Conservation (phyloP, 2,113 vertebrate genomes). For the Empidonax alnorum region DNA sequence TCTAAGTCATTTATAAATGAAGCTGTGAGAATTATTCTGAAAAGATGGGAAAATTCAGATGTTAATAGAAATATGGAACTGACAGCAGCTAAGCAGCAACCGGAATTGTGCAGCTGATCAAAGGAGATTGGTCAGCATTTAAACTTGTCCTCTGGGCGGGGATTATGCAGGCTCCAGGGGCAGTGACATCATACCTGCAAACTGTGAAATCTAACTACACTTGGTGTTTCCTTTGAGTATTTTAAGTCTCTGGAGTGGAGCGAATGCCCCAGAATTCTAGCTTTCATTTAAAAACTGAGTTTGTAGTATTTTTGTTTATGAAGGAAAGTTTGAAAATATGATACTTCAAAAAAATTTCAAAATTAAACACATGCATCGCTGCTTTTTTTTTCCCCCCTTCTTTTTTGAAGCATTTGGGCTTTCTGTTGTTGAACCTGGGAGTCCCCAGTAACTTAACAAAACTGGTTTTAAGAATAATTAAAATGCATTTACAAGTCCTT, state of each 20-base stretch:
- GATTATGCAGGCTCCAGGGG: not conserved
- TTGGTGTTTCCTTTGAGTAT: not conserved
- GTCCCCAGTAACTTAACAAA: not conserved
- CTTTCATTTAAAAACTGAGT: not conserved
- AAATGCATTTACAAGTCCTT: not conserved
- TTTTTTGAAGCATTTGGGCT: not conserved
- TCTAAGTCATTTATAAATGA: not conserved
- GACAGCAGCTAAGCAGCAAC: not conserved
- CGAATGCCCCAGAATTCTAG: not conserved
- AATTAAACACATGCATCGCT: not conserved
- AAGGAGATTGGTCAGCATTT: not conserved
- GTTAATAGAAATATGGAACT: not conserved
- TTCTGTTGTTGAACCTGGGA: not conserved
- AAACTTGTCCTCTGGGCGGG: not conserved
- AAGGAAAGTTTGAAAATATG: not conserved
- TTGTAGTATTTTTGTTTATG: not conserved
- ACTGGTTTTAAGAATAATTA: not conserved
- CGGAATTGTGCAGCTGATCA: rapidly evolving
- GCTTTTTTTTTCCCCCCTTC: not conserved
- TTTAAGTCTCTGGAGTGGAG: not conserved
- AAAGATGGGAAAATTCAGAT: not conserved
- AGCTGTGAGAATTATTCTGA: not conserved
- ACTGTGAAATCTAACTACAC: not conserved
- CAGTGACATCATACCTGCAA: not conserved
- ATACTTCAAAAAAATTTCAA: not conserved